phyloP scores from a whole-genome alignment of 2,113 vertebrate species.

The Lepisosteus osseus region DNA sequence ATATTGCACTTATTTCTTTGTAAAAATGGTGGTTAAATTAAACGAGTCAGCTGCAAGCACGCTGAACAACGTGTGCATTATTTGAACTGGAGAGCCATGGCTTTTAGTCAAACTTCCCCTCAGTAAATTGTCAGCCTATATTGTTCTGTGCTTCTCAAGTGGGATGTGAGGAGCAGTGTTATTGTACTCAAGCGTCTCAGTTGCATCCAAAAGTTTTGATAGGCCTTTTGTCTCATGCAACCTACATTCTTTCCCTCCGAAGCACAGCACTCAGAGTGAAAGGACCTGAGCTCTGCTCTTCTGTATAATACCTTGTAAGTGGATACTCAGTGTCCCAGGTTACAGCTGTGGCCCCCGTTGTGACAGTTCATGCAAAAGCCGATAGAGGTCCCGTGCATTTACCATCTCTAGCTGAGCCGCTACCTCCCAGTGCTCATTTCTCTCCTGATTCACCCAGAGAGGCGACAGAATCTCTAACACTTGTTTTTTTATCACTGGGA shows the following conservation, averaged over 20 bases:
- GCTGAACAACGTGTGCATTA: neutral
- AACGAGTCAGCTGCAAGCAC: neutral
- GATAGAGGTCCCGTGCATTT: neutral
- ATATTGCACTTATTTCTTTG: neutral
- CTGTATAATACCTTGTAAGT: slow-evolving; percentile 71
- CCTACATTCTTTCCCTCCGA: slow-evolving; percentile 50
- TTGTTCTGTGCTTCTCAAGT: slow-evolving; percentile 7
- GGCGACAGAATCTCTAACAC: too few species aligned
- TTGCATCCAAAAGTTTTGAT: slow-evolving; percentile 36
- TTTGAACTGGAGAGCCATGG: slow-evolving; percentile 27
- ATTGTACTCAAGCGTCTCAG: slow-evolving; percentile 44
- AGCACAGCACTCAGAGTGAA: slow-evolving; percentile 58
- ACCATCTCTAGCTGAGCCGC: too few species aligned
- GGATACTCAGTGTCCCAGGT: slow-evolving; percentile 66
- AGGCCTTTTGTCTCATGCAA: slow-evolving; percentile 60
- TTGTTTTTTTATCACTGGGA: too few species aligned
- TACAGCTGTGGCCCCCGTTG: too few species aligned
- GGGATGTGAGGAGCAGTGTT: slow-evolving; percentile 19
- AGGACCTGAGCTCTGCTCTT: slow-evolving; percentile 46
- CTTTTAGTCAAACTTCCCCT: slow-evolving; percentile 7
- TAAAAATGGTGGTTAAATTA: slow-evolving; percentile 9
- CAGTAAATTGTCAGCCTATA: neutral
- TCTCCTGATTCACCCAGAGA: too few species aligned
- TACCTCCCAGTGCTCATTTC: too few species aligned
- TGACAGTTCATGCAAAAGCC: too few species aligned